Percentiles rank a stretch among this genome's conserved stretches.
Conservation (phyloP, 1,140 invertebrate species). For the Drosophila pachea region DNA sequence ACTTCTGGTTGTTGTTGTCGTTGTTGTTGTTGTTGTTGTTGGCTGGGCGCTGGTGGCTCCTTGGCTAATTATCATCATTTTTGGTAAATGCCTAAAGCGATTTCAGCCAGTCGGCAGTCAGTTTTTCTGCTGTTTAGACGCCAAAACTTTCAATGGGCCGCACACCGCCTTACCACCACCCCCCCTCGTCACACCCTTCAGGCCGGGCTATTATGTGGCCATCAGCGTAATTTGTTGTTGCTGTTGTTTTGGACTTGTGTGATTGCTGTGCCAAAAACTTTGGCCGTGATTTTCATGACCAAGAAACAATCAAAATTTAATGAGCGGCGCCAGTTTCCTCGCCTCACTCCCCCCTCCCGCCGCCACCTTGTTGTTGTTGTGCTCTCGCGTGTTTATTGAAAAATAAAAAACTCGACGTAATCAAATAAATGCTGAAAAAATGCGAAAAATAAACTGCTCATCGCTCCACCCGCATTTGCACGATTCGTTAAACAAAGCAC, state of each 20-base stretch:
- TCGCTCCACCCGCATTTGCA: slow-evolving; percentile 76
- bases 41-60: slow-evolving; percentile 33
- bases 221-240: slow-evolving; percentile 62
- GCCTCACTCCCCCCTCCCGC: neutral
- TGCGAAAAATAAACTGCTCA: slow-evolving; percentile 68
- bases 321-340: slow-evolving; percentile 66
- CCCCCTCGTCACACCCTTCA: neutral
- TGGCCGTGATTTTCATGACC: slow-evolving; percentile 69
- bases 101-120: slow-evolving; percentile 36
- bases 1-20: slow-evolving; percentile 66
- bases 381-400: slow-evolving; percentile 60
- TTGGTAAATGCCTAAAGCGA: slow-evolving; percentile 68
- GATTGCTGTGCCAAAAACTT: slow-evolving; percentile 50
- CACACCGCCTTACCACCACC: no score
- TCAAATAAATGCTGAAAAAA: slow-evolving; percentile 72
- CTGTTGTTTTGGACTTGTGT: slow-evolving; percentile 23
- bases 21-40: slow-evolving; percentile 67
- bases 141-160: slow-evolving; percentile 52
- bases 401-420: slow-evolving; percentile 70
- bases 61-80: slow-evolving; percentile 76
- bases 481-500: slow-evolving; percentile 79
- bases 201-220: slow-evolving; percentile 63
- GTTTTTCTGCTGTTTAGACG: slow-evolving; percentile 50
- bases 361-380: neutral
- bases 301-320: slow-evolving; percentile 74